phyloP scores from a whole-genome alignment of 1,140 invertebrate species.

The Drosophila nigromelanica region DNA sequence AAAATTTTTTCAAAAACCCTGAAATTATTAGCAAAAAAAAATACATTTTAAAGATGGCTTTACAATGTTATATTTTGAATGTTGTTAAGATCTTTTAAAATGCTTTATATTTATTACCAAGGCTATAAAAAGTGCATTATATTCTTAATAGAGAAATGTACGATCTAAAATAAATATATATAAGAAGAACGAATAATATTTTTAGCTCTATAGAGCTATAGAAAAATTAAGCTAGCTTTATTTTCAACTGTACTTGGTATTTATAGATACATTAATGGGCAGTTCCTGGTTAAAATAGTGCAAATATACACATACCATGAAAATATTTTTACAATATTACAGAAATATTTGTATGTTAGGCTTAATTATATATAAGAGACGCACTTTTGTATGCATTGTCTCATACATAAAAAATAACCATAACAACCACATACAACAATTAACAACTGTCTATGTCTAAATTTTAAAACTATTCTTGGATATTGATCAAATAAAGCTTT shows the following conservation, averaged over 20 bases:
- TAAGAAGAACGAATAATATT: background rate
- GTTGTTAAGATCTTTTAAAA: conserved; percentile 1
- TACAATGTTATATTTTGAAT: background rate
- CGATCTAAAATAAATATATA: background rate
- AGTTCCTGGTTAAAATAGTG: conserved; percentile 79
- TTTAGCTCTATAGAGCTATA: background rate
- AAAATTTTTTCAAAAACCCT: background rate
- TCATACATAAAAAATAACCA: no score
- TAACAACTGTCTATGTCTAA: conserved; percentile 17
- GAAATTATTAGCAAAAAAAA: background rate
- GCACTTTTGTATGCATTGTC: no score
- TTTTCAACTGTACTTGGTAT: conserved; percentile 11
- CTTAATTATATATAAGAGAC: conserved; percentile 29
- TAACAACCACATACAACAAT: background rate
- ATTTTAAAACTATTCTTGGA: conserved; percentile 36
- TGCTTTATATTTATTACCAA: conserved; percentile 26
- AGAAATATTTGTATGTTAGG: conserved; percentile 22
- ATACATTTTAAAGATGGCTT: background rate
- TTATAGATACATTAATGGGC: conserved; percentile 56
- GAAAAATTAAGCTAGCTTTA: conserved; percentile 18
- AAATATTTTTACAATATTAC: conserved; percentile 58
- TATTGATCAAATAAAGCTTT: conserved; percentile 65
- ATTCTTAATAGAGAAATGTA: background rate
- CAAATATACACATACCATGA: conserved; percentile 63
- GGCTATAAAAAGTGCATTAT: conserved; percentile 44